Percentiles rank a stretch among this genome's conserved stretches.
Conservation (phyloP, 2,888 invertebrate species). For the Melieria picta region DNA sequence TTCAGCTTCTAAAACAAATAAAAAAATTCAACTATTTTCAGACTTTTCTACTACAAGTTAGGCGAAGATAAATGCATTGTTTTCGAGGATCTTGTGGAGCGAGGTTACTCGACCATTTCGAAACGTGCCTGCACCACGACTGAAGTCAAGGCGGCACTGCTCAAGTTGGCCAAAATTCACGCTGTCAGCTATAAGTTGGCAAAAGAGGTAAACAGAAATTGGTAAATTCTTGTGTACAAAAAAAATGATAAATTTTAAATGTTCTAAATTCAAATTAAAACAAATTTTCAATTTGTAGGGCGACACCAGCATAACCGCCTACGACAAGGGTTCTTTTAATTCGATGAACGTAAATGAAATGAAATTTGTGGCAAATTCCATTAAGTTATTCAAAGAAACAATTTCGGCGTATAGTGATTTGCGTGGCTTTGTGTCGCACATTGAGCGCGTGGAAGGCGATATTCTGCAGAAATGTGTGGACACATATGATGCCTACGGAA, state of each 20-base stretch:
- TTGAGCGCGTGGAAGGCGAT: conserved; percentile 40
- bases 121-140: conserved; percentile 35
- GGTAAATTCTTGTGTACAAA: not conserved
- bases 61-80: conserved; percentile 38
- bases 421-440: conserved; percentile 40
- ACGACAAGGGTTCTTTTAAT: conserved; percentile 19
- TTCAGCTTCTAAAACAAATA: not conserved
- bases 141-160: conserved; percentile 40
- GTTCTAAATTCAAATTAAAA: too few species aligned
- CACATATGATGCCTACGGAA: not conserved
- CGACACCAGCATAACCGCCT: not conserved
- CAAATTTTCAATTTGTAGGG: conserved; percentile 28
- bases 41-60: conserved; percentile 33
- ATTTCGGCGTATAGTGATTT: conserved; percentile 37
- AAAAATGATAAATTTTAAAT: not conserved
- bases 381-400: conserved; percentile 43
- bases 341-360: conserved; percentile 33
- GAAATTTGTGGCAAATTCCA: conserved; percentile 34
- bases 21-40: conserved; percentile 3
- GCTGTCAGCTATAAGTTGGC: conserved; percentile 46
- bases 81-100: conserved; percentile 31
- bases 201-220: conserved; percentile 37
- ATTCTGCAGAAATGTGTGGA: conserved; percentile 22
- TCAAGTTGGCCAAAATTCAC: conserved; percentile 51
- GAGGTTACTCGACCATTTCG: conserved; percentile 35